Base-by-base conservation (phyloP, 2,888 invertebrate genomes). In the Rutpela maculata region DNA sequence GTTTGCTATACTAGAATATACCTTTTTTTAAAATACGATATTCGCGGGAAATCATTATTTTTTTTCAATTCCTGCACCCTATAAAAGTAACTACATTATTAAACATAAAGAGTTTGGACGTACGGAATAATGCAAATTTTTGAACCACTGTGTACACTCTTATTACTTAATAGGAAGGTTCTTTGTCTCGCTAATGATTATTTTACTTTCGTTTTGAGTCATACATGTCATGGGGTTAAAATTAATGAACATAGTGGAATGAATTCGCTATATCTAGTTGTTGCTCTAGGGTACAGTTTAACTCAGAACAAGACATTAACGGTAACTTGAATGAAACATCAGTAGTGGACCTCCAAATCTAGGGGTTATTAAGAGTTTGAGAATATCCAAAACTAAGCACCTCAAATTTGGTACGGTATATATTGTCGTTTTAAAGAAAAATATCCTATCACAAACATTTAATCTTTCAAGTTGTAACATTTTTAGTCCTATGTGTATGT, bases 271-370 rank as follows among this genome's bases (percentile, higher is more conserved):
- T 62, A 26, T 62, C 31, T 60, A n/a, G 26, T 7, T 50, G 60
- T 22, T 15, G 35, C 62, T 12, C 17, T n/a, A 15, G 62, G 62
- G 35, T 11, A 15, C n/a, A 17, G 35, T 2, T 63, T 31, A 63
- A 35, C 62, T 63, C 62, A 63, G 17, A 31, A 1, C 9, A n/a
- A 9, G n/a, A 11, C n/a, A 63, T 1, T 63, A 35, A 35, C 35
- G 62, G 62, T 63, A 63, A 63, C 62, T 63, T 63, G 31, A 26
- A 63, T 63, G 12, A 63, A 35, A 17, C 35, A 35, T 35, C 35
- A n/a, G 35, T 63, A 7, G 7, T n/a, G 35, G 62, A 15, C 62
- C 35, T 35, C 35, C 10, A 17, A 63, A 63, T 26, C 26, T 62
- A 62, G 22, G n/a, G 11, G 31, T 9, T 5, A 35, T 35, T 35